Evolutionary conservation across 2,888 invertebrate genomes (phyloP).

Genomic region (Pterostichus madidus): DNA sequence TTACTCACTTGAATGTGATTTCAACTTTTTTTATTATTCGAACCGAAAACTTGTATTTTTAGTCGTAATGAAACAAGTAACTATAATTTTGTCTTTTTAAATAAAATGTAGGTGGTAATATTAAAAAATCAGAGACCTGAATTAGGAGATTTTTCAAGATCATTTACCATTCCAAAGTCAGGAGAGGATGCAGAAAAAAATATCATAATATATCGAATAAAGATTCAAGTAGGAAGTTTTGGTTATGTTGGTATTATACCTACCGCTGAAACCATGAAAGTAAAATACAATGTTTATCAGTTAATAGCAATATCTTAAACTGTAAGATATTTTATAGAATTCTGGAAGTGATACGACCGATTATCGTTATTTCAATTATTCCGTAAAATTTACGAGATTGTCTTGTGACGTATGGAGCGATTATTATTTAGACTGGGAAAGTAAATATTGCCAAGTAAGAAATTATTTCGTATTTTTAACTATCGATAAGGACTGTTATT

Average conservation of each 20-base stretch:
- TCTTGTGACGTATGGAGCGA: constrained; percentile 35
- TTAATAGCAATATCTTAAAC: neutral
- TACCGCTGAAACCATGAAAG: constrained; percentile 31
- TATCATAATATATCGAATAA: neutral
- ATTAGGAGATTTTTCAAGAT: constrained; percentile 25
- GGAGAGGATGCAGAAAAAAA: neutral
- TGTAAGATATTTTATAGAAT: neutral
- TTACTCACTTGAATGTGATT: too few relatives aligned
- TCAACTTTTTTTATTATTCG: too few relatives aligned
- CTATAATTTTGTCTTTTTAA: neutral
- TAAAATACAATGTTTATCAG: neutral
- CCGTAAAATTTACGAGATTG: constrained; percentile 48
- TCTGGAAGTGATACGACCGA: too few relatives aligned
- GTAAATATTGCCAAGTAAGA: constrained; percentile 43
- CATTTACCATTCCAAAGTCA: neutral
- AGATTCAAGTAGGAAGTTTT: constrained; percentile 33
- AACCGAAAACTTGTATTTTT: too few relatives aligned
- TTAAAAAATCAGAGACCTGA: constrained; percentile 42
- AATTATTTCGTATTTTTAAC: neutral
- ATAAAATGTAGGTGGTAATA: constrained; percentile 44
- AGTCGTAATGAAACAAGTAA: too few relatives aligned
- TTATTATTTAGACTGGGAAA: neutral
- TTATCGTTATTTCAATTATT: neutral
- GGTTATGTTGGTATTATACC: constrained; percentile 54
- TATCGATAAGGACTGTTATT: too few relatives aligned